Base-by-base conservation (phyloP, 2,888 invertebrate species). In the Lasioglossum calceatum region DNA sequence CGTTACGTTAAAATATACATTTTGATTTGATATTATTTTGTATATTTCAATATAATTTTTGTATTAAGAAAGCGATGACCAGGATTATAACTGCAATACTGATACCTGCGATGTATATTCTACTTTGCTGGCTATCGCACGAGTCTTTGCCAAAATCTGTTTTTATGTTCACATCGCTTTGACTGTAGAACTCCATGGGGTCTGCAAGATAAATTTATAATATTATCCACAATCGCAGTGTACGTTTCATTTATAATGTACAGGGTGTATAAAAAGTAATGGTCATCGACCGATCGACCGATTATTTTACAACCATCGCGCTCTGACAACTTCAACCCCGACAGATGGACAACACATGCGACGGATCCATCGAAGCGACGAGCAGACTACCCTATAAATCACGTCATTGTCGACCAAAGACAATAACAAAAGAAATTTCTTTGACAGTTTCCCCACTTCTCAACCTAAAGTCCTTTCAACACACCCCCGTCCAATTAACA, bases 71-170 rank as follows among this genome's bases (percentile, higher is more conserved):
- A 42, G 97, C 97, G 58, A 97, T 93, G 39, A 97, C 88, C 0
- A 97, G 94, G 54, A 97, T 96, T 8, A 97, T 91, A 93, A 97
- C 95, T 19, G 97, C 97, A 90, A 97, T 96, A 72, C 96, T 96
- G 80, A 97, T 96, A 72, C 97, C 97, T 3, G 96, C 95, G 47
- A 96, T 95, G 91, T 97, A 97, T 95, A 97, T 50, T 64, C 82
- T 96, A 70, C 96, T 96, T 92, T 97, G 97, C 88, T 96, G 96
- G 39, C 96, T 96, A 92, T 97, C 96, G 58, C 96, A 96, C 0
- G 96, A 96, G 14, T 96, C 96, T 80, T 96, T 94, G 0, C 95
- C 95, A 89, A 96, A 96, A 89, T 96, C 96, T 84, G 95, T 95
- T 27, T 96, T 96, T 88, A 95, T 96, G 90, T 92, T 91, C 84